These are phyloP conservation scores for Motacilla tschutschensis DNA, from an alignment of 2,113 vertebrate species.

Conservation along the genomic window DNA sequence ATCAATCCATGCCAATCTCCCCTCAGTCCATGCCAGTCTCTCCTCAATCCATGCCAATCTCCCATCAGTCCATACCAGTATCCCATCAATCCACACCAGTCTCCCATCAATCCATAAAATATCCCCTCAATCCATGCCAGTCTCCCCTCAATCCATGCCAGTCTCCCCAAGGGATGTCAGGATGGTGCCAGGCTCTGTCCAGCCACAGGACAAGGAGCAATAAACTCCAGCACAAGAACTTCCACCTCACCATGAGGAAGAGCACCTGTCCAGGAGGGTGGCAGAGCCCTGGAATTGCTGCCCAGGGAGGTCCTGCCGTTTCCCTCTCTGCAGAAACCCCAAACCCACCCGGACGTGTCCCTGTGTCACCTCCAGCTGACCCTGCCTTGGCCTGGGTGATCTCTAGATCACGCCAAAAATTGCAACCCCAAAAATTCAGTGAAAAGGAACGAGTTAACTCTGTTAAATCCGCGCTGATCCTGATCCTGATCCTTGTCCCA, in stretches of 20 bases:
- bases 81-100: background rate
- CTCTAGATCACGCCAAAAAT: background rate
- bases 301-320: background rate
- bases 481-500: background rate
- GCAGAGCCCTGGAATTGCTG: background rate
- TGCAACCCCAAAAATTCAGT: fast-evolving
- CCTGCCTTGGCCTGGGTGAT: background rate
- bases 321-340: background rate
- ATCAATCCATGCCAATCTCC: background rate
- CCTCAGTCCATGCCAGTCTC: too few relatives aligned
- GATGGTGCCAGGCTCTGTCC: background rate
- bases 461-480: background rate
- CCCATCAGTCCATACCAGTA: too few relatives aligned
- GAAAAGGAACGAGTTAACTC: background rate
- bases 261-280: background rate
- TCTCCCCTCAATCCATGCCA: background rate
- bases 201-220: background rate
- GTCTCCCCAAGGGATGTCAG: background rate
- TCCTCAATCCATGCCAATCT: too few relatives aligned
- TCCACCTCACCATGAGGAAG: fast-evolving
- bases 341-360: background rate
- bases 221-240: fast-evolving
- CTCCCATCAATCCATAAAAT: too few relatives aligned
- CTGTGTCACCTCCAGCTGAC: background rate
- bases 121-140: too few relatives aligned